Percentiles rank a stretch among this genome's conserved stretches.
Conservation (phyloP, 1,140 invertebrate species). For the Saxidomus purpurata region DNA sequence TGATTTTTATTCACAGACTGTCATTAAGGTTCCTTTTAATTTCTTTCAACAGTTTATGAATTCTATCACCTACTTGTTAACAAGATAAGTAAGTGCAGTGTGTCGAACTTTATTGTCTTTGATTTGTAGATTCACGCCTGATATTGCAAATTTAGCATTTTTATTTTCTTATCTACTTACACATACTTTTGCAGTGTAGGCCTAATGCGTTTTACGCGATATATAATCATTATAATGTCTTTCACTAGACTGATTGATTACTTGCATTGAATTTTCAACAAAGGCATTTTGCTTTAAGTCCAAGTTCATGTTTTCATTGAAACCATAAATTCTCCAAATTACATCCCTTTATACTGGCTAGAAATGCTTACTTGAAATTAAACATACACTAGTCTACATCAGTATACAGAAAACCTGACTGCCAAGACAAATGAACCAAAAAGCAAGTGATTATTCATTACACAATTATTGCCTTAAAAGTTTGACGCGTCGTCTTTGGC, state of each 20-base stretch:
- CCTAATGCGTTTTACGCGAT: neutral
- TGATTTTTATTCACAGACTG: neutral
- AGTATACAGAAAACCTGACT: neutral
- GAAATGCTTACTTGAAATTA: neutral
- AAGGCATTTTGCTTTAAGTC: neutral
- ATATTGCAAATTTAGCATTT: constrained; percentile 22
- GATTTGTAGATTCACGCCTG: constrained; percentile 5
- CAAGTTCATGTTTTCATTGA: neutral
- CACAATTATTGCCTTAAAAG: neutral
- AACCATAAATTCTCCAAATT: neutral
- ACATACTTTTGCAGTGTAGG: neutral
- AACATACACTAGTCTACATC: neutral
- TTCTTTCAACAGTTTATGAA: neutral
- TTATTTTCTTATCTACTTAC: constrained; percentile 22
- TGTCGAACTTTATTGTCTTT: constrained; percentile 17
- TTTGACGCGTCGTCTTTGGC: too few relatives aligned
- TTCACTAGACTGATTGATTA: neutral
- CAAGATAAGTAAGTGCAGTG: constrained; percentile 2
- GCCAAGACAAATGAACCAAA: neutral
- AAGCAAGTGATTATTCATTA: neutral
- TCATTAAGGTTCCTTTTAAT: constrained; percentile 10
- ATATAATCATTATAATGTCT: neutral
- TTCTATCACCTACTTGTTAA: neutral
- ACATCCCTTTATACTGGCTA: neutral
- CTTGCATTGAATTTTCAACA: constrained; percentile 24